A percentile compares a stretch with the other conserved stretches of the same genome.
Conservation (phyloP, 2,888 invertebrate species). For the Palloptera scutellata region DNA sequence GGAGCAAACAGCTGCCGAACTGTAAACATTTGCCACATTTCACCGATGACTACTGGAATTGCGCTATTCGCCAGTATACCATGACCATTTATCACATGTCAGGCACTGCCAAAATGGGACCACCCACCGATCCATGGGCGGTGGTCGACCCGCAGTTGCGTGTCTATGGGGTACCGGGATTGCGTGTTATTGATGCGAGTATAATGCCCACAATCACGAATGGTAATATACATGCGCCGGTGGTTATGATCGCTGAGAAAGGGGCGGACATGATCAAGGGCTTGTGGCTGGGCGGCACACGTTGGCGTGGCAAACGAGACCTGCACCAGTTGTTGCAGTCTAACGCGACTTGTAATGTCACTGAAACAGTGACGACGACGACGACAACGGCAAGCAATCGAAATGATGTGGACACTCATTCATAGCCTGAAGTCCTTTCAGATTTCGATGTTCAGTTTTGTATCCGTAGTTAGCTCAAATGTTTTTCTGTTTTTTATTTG, state of each 20-base stretch:
- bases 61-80: constrained; percentile 82
- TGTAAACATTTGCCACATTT: constrained; percentile 80
- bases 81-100: constrained; percentile 89
- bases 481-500: background rate
- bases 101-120: constrained; percentile 87
- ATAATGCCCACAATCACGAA: constrained; percentile 88
- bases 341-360: constrained; percentile 29
- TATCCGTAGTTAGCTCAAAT: background rate
- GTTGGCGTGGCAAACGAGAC: constrained; percentile 35
- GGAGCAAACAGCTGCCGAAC: constrained; percentile 78
- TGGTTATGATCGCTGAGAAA: constrained; percentile 88
- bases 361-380: constrained; percentile 24
- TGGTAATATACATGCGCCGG: constrained; percentile 88
- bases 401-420: constrained; percentile 15
- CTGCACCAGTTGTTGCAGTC: background rate
- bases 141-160: constrained; percentile 81
- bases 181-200: constrained; percentile 86
- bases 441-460: background rate
- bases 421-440: constrained; percentile 29
- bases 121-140: constrained; percentile 76
- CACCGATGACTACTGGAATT: constrained; percentile 90
- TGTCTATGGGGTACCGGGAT: constrained; percentile 79
- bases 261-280: constrained; percentile 83
- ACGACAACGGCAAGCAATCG: constrained; percentile 20
- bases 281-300: constrained; percentile 68